phyloP scores from a whole-genome alignment of 2,113 vertebrate species.

The Leptobrachium leishanense region DNA sequence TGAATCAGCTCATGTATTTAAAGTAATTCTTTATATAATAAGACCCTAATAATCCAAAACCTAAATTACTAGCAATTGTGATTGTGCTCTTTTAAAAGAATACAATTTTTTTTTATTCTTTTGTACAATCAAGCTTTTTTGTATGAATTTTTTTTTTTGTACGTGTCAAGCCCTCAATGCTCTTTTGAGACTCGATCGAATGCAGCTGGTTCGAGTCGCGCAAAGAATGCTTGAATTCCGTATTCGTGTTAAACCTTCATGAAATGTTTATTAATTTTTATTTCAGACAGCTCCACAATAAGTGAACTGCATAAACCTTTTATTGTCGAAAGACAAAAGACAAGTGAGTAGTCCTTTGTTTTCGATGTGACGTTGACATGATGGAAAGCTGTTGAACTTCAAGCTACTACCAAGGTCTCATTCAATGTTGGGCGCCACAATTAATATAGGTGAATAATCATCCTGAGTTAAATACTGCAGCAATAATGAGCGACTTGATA shows the following conservation, averaged over 20 bases:
- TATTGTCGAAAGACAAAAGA: neutral
- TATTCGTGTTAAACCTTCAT: constrained; percentile 10
- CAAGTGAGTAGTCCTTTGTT: constrained; percentile 6
- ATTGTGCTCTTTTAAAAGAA: constrained; percentile 28
- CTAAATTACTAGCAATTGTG: constrained; percentile 42
- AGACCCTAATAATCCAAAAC: constrained; percentile 38
- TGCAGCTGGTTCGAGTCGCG: constrained; percentile 29
- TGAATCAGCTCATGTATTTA: constrained; percentile 38
- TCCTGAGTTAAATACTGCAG: neutral
- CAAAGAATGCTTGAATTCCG: constrained; percentile 8
- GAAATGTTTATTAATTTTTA: constrained; percentile 18
- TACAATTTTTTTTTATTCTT: constrained; percentile 43
- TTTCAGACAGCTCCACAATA: constrained; percentile 13
- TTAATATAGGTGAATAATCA: constrained; percentile 4
- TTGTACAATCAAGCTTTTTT: constrained; percentile 45
- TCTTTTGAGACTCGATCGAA: constrained; percentile 21
- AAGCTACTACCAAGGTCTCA: neutral
- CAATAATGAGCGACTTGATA: constrained; percentile 2
- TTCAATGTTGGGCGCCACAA: neutral
- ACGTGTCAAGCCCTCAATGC: neutral
- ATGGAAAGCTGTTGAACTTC: neutral
- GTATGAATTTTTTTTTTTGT: constrained; percentile 11
- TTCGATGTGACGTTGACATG: constrained; percentile 10
- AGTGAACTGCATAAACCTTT: constrained; percentile 1
- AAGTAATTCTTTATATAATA: constrained; percentile 37